Evolutionary conservation across 2,797 vertebrate species (phyloP).

Genomic region (Delichon dasypus): DNA sequence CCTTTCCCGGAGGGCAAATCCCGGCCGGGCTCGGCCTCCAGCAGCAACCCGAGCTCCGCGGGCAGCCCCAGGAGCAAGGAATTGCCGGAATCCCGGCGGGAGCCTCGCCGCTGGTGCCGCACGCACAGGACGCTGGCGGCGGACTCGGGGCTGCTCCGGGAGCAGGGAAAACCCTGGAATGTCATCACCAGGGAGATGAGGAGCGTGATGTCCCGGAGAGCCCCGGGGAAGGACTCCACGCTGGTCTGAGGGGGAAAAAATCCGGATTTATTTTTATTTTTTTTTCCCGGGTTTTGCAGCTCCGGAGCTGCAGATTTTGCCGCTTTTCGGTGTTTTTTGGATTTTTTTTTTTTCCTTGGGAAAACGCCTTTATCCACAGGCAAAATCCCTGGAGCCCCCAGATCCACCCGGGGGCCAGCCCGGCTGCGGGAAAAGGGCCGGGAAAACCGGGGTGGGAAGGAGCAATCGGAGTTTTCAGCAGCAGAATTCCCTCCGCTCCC

Average conservation of each 20-base stretch:
- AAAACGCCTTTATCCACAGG: not conserved
- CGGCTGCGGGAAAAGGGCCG: accelerated
- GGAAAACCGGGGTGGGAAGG: accelerated
- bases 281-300: not conserved
- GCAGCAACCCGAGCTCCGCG: constrained; percentile 53
- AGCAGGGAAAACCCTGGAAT: constrained; percentile 82
- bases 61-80: not conserved
- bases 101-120: not conserved
- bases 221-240: constrained; percentile 82
- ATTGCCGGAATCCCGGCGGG: not conserved
- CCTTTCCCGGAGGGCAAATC: constrained; percentile 66
- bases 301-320: not conserved
- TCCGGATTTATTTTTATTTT: too few species aligned
- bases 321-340: not conserved
- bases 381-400: not conserved
- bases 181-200: constrained; percentile 86
- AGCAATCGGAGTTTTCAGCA: accelerated
- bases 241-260: too few species aligned
- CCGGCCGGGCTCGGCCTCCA: not conserved
- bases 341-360: too few species aligned
- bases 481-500: not conserved
- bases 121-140: constrained; percentile 80
- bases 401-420: not conserved
- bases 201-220: constrained; percentile 78
- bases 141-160: constrained; percentile 77